Evolutionary conservation across 2,113 vertebrate species (phyloP), one percentile per base, ranked within the genome.

Genomic region (Haplotaxodon microlepis): DNA sequence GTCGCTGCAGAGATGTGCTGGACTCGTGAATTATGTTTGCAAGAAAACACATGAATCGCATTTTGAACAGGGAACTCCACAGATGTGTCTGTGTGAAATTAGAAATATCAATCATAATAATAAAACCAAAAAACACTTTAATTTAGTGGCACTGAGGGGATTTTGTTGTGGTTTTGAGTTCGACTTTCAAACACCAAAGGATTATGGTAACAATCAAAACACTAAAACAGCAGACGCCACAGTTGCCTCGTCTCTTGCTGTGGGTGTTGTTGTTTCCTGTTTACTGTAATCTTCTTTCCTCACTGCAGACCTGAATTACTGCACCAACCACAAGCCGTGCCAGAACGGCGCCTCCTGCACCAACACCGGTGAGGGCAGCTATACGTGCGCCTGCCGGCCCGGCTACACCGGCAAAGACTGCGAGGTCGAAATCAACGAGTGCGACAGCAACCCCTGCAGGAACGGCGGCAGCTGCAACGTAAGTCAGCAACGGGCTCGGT

Each of bases 381-480:
- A 97, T 84, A 97, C 97, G 59, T 98, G 97, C 91, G 83, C 96
- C 82, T 97, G 97, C 92, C 95, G 90, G 24, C 93, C 97, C 0
- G 96, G 97, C 1, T 97, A 97, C 93, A 96, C 93, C 2, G 96
- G 96, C 21, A 85, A 89, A 1, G 93, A 96, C 93, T 98, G 98
- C 14, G 96, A 97, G 21, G 84, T 93, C 1, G 94, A 97, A 66
- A 95, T 93, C 66, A 98, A 97, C 84, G 96, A 97, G 82, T 98
- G 98, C 11, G 97, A 97, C 38, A 97, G 97, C 92, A 97, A 97
- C 93, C 98, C 98, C 0, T 98, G 98, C 95, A 97, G 95, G 93
- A 98, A 98, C 0, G 97, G 98, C 7, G 98, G 98, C 91, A 98
- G 98, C 93, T 98, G 98, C 86, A 97, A 92, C 5, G 98, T 98